Evolutionary conservation across 2,888 invertebrate genomes (phyloP).

Genomic region (Orthonevra nobilis): DNA sequence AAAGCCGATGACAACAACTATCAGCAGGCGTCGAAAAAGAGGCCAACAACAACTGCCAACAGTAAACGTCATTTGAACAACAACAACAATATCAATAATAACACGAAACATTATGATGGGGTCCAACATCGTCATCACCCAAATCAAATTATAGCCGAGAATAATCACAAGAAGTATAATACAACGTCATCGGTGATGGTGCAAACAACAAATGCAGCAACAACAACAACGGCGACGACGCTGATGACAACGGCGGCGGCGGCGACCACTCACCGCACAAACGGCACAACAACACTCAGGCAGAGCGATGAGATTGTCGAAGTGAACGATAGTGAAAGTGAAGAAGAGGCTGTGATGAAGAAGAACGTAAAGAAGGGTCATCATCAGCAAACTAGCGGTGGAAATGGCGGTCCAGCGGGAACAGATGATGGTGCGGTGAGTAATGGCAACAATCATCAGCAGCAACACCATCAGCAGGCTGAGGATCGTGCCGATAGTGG

Average conservation of each 20-base stretch:
- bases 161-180: conserved; percentile 52
- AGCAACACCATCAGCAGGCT: conserved; percentile 40
- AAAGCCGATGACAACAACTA: conserved; percentile 29
- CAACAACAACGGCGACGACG: conserved; percentile 40
- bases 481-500: conserved; percentile 58
- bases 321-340: conserved; percentile 74
- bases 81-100: conserved; percentile 69
- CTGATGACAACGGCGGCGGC: conserved; percentile 20
- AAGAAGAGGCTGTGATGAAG: conserved; percentile 66
- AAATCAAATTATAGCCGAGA: conserved; percentile 39
- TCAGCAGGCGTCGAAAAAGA: conserved; percentile 42
- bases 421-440: conserved; percentile 41
- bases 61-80: conserved; percentile 64
- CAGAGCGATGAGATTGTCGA: conserved; percentile 72
- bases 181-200: too few species aligned
- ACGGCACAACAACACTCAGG: conserved; percentile 39
- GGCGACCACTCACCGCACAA: conserved; percentile 46
- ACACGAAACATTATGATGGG: conserved; percentile 66
- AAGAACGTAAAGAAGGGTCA: conserved; percentile 59
- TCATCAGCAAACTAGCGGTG: conserved; percentile 61
- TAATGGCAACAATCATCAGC: conserved; percentile 46
- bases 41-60: conserved; percentile 63
- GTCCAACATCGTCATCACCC: conserved; percentile 45
- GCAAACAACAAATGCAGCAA: too few species aligned
- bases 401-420: conserved; percentile 60